Conservation (phyloP, 2,113 vertebrate genomes). For the Limanda limanda region DNA sequence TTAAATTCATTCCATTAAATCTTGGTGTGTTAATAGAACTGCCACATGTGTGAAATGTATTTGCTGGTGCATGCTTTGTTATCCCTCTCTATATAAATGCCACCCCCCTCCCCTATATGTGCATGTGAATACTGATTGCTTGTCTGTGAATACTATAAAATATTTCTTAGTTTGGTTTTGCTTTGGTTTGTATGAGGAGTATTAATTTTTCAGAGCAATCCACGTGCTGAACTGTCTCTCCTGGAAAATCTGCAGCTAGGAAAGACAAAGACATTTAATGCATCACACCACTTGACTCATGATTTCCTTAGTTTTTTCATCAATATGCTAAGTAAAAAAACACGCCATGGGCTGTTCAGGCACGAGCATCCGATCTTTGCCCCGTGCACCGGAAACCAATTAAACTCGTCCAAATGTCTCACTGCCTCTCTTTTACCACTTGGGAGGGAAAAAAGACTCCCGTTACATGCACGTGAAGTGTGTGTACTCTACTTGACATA, state of each 20-base stretch:
- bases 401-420: constrained; percentile 61
- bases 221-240: not conserved
- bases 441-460: constrained; percentile 1
- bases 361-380: constrained; percentile 39
- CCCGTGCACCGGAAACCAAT: constrained; percentile 51
- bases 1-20: constrained; percentile 56
- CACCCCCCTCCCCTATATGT: not conserved
- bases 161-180: not conserved
- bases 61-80: constrained; percentile 7
- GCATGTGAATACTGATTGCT: not conserved
- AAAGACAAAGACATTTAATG: not conserved
- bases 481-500: constrained; percentile 65
- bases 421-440: constrained; percentile 18
- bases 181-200: not conserved
- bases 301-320: not conserved
- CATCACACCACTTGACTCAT: not conserved
- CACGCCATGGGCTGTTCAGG: constrained; percentile 18
- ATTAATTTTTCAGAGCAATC: not conserved
- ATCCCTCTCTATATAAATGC: constrained; percentile 14
- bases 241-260: not conserved
- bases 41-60: constrained; percentile 44
- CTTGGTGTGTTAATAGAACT: constrained; percentile 57
- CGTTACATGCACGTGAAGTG: constrained; percentile 46
- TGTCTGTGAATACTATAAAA: not conserved
- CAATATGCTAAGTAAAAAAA: constrained; percentile 1